Conservation (phyloP, 2,888 invertebrate species). For the Pheosia tremula region DNA sequence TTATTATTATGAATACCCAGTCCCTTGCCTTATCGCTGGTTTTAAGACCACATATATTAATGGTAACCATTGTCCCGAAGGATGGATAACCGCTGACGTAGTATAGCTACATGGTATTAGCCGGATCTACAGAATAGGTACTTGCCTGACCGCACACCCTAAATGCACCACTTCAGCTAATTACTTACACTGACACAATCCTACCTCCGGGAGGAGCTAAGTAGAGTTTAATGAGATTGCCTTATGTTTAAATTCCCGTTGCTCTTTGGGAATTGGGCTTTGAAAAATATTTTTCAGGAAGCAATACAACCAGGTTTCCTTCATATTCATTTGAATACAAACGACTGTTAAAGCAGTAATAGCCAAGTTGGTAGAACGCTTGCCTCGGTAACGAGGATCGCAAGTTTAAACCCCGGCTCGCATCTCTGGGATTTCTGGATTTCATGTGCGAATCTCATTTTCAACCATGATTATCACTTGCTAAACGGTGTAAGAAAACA, state of each 20-base stretch:
- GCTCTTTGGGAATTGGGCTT: not conserved
- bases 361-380: too few species aligned
- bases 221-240: not conserved
- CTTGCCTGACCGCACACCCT: not conserved
- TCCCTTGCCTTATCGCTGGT: not conserved
- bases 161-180: not conserved
- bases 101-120: not conserved
- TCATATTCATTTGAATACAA: too few species aligned
- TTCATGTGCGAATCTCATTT: too few species aligned
- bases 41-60: not conserved
- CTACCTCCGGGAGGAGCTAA: not conserved
- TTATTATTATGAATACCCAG: too few species aligned
- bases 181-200: not conserved
- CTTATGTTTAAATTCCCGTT: not conserved
- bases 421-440: too few species aligned
- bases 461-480: too few species aligned
- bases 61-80: not conserved
- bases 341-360: too few species aligned
- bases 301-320: not conserved
- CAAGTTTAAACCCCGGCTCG: too few species aligned
- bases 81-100: not conserved
- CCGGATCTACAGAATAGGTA: not conserved
- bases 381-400: too few species aligned
- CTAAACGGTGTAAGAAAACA: too few species aligned
- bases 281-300: not conserved